Evolutionary conservation across 2,797 vertebrate species (phyloP), one percentile per base, ranked within the genome.

Genomic region (Anas bahamensis): DNA sequence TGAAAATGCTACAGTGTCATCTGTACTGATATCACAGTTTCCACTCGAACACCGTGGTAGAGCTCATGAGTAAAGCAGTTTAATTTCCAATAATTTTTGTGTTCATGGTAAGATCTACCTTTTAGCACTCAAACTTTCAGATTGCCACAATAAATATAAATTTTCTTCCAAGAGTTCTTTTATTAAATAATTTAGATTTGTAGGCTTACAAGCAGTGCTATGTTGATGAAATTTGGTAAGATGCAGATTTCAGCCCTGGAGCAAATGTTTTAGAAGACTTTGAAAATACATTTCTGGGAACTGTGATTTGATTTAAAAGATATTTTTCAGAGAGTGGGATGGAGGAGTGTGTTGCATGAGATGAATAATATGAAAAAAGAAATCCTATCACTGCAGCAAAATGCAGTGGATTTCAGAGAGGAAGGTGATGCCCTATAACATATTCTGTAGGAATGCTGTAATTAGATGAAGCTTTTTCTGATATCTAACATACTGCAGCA

Each of bases 301-400:
- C 80, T 68, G 56, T 81, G 86, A 92, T 87, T 76, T 93, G 72
- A 86, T 89, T 94, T 90, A 84, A 90, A 90, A 87, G 86, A 74
- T 85, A 80, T 80, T 91, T 94, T 93, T 68, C 48, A 75, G 57
- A 56, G 76, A 81, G 82, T 94, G 50, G 72, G 65, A 87, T 77
- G 82, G n/a, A 7, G 4, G 66, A 89, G 23, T 89, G 52, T 90
- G 73, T 92, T 92, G 70, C 56, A 76, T 0, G 0, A 69, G 83
- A 93, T 92, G 86, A 94, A 90, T 93, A 94, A 93, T 75, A 81
- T 14, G 35, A 53, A 66, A 91, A 66, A 65, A 48, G 56, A 91
- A 83, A 52, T 56, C 56, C 10, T 78, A 69, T 52, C 41, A 44
- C 35, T 93, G 89, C 86, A 94, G 57, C 65, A 83, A 89, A 96